Percentiles rank a stretch among this genome's conserved stretches.
Evolutionary conservation across 1,140 invertebrate genomes (phyloP).

Genomic region (Euwallacea similis): DNA sequence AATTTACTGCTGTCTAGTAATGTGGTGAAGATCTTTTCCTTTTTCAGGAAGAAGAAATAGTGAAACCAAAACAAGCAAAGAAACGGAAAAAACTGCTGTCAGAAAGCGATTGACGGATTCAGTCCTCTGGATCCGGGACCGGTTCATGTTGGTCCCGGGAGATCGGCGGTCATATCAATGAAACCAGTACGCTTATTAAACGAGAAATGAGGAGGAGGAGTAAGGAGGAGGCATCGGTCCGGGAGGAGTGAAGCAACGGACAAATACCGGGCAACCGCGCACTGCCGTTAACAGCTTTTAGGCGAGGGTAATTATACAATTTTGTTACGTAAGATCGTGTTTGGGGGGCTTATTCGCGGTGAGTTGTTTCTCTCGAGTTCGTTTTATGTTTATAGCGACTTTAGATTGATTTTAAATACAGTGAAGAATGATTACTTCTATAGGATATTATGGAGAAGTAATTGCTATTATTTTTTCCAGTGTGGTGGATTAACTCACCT

Average conservation of each 20-base stretch:
- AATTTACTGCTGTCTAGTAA: neutral
- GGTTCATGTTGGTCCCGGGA: constrained; percentile 9
- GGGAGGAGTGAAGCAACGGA: constrained; percentile 30
- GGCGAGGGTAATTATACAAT: constrained; percentile 1
- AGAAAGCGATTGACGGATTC: constrained; percentile 77
- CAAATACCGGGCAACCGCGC: constrained; percentile 11
- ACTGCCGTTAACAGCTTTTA: constrained; percentile 25
- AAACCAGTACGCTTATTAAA: constrained; percentile 36
- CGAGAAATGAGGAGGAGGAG: constrained; percentile 28
- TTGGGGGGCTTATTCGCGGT: too few relatives aligned
- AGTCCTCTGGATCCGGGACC: constrained; percentile 22
- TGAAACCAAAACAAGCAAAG: constrained; percentile 81
- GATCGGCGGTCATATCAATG: constrained; percentile 42
- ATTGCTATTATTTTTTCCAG: too few relatives aligned
- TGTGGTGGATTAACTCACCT: too few relatives aligned
- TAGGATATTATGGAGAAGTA: too few relatives aligned
- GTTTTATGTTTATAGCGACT: too few relatives aligned
- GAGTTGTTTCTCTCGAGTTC: neutral
- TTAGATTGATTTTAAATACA: too few relatives aligned
- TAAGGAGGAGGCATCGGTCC: constrained; percentile 20
- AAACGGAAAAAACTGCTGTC: constrained; percentile 86
- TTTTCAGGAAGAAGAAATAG: constrained; percentile 76
- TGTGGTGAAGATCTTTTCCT: neutral
- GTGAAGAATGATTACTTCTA: too few relatives aligned
- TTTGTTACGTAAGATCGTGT: neutral